Percentiles rank a stretch among this genome's conserved stretches.
Evolutionary conservation across 2,113 vertebrate species (phyloP).

Genomic region (Colossoma macropomum): DNA sequence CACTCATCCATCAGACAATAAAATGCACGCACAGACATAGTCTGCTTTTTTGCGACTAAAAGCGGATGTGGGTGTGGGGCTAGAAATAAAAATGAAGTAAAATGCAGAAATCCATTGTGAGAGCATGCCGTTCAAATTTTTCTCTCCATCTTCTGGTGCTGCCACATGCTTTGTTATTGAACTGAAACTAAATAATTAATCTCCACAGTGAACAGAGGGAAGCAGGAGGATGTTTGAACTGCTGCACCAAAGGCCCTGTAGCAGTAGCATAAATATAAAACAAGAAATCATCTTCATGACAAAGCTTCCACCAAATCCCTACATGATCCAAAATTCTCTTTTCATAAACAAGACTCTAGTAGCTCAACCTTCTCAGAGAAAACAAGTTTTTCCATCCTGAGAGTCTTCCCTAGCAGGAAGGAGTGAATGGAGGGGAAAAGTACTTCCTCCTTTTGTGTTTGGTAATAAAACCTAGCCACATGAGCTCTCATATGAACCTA

Average conservation of each 20-base stretch:
- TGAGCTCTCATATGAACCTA: too few species aligned
- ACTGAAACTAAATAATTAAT: not conserved
- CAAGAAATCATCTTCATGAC: not conserved
- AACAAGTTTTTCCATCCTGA: not conserved
- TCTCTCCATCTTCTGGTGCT: not conserved
- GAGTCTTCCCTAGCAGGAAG: too few species aligned
- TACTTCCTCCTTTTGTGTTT: too few species aligned
- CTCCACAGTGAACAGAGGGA: not conserved
- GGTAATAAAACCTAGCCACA: too few species aligned
- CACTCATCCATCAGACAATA: too few species aligned
- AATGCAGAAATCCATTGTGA: not conserved
- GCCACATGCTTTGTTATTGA: not conserved
- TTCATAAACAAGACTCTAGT: constrained; percentile 12
- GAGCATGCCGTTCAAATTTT: not conserved
- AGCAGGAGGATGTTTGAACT: constrained; percentile 1
- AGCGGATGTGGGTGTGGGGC: not conserved
- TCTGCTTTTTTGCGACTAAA: too few species aligned
- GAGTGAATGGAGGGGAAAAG: too few species aligned
- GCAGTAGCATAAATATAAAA: not conserved
- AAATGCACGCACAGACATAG: too few species aligned
- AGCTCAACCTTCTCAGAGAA: constrained; percentile 1
- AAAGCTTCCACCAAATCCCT: not conserved
- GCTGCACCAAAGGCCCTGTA: constrained; percentile 10
- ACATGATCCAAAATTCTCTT: not conserved
- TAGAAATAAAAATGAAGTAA: not conserved